These are phyloP conservation scores for Margarornis squamiger DNA, from an alignment of 2,797 vertebrate genomes.

Conservation along the genomic window DNA sequence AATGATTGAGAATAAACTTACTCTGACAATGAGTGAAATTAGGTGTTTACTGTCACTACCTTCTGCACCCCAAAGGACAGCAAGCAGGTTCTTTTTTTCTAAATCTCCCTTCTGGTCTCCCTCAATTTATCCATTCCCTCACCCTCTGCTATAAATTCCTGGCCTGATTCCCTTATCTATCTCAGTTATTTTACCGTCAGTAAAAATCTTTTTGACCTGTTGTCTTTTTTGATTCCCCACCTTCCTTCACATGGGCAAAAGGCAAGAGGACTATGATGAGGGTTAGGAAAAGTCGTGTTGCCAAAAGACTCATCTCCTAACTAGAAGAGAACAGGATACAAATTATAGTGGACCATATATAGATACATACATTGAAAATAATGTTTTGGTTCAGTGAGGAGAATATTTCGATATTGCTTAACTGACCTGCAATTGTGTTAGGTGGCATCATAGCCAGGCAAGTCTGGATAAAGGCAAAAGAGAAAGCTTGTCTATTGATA, in stretches of 20 bases:
- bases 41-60: not conserved
- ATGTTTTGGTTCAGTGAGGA: not conserved
- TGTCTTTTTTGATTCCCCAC: fast-evolving
- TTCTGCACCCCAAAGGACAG: not conserved
- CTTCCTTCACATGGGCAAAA: not conserved
- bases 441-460: not conserved
- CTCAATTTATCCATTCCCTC: not conserved
- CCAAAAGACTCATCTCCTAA: not conserved
- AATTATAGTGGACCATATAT: not conserved
- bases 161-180: not conserved
- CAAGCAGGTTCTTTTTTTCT: not conserved
- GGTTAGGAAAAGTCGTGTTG: not conserved
- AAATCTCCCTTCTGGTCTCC: not conserved
- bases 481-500: not conserved
- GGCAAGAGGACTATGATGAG: not conserved
- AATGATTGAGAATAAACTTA: not conserved
- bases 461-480: not conserved
- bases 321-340: not conserved
- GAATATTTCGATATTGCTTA: not conserved
- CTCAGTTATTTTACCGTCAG: not conserved
- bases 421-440: not conserved
- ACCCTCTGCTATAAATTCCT: not conserved
- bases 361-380: not conserved
- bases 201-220: not conserved
- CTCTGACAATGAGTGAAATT: not conserved